These are phyloP conservation scores for Cryptotermes secundus DNA, from an alignment of 1,140 invertebrate genomes.

Conservation along the genomic window DNA sequence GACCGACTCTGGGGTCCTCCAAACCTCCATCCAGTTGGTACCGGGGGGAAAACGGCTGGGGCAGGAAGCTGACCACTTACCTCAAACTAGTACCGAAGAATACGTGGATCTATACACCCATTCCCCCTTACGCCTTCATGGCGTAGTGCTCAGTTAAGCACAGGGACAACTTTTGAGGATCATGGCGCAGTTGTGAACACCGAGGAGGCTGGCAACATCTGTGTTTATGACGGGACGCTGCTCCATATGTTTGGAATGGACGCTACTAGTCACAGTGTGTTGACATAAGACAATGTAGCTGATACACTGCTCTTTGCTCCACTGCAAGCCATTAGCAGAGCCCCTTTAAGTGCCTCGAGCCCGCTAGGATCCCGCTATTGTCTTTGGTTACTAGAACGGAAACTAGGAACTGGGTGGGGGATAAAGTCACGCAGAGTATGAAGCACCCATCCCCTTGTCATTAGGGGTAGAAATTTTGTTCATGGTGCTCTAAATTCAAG, in stretches of 20 bases:
- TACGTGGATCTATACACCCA: no score
- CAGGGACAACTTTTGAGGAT: no score
- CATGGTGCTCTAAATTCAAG: background rate
- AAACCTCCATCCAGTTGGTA: no score
- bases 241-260: background rate
- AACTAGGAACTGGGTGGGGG: background rate
- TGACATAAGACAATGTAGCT: background rate
- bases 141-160: no score
- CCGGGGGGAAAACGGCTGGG: no score
- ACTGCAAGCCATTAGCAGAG: background rate
- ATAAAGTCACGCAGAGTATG: background rate
- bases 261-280: background rate
- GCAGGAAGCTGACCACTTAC: no score
- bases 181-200: no score
- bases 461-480: background rate
- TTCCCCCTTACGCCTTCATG: no score
- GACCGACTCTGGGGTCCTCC: no score
- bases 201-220: no score
- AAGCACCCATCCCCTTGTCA: background rate
- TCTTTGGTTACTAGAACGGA: constrained; percentile 6
- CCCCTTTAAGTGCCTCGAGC: background rate
- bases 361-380: background rate
- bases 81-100: no score
- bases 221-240: no score
- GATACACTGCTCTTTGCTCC: background rate